Evolutionary conservation across 2,113 vertebrate genomes (phyloP).

Genomic region (Cisticola juncidis): DNA sequence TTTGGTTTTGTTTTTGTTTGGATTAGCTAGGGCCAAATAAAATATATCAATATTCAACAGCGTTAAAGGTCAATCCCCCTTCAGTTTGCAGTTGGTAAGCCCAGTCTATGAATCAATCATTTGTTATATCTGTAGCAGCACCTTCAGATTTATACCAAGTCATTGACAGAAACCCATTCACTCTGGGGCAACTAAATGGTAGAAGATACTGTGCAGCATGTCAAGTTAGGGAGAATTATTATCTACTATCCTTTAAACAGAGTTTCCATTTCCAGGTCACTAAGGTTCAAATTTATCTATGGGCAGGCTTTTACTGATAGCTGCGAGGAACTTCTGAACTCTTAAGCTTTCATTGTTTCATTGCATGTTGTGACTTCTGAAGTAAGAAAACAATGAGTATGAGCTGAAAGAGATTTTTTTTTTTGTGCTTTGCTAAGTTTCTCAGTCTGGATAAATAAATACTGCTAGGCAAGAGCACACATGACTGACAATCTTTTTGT

Average conservation of each 20-base stretch:
- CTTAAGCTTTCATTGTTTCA: neutral
- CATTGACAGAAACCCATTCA: neutral
- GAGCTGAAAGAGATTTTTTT: neutral
- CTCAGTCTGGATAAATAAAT: neutral
- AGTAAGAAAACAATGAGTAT: neutral
- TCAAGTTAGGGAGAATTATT: neutral
- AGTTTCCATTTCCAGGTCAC: neutral
- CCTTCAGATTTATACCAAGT: neutral
- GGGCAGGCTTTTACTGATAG: neutral
- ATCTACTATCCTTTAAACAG: neutral
- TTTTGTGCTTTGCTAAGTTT: neutral
- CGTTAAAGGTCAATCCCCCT: neutral
- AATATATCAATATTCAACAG: neutral
- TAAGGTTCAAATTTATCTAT: neutral
- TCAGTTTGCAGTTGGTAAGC: neutral
- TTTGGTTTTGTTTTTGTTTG: neutral
- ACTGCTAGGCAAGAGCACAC: accelerated
- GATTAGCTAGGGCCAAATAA: neutral
- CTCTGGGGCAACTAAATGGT: neutral
- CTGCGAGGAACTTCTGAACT: neutral
- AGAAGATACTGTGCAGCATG: neutral
- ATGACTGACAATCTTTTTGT: neutral
- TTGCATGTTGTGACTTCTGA: neutral
- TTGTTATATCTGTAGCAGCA: neutral
- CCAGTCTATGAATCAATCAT: neutral